phyloP scores from a whole-genome alignment of 2,797 vertebrate genomes.

The Eulemur rubriventer region DNA sequence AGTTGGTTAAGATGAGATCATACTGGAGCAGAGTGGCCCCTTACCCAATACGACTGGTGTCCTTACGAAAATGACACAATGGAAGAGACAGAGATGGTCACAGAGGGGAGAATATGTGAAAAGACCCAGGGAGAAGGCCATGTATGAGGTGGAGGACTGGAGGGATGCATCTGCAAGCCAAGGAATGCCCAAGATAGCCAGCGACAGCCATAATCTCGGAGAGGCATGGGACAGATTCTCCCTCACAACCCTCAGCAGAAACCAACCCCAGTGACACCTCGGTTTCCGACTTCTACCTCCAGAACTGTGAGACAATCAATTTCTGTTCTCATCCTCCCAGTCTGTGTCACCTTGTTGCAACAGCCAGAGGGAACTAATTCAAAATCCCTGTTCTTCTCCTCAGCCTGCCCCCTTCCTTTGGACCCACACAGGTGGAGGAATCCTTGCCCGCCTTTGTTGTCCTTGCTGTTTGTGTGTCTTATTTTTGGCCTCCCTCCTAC shows the following conservation, averaged over 20 bases:
- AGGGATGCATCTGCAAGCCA: not conserved
- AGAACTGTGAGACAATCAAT: not conserved
- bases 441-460: not conserved
- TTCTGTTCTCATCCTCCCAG: not conserved
- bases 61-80: not conserved
- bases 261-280: not conserved
- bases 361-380: not conserved
- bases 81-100: not conserved
- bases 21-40: not conserved
- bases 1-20: not conserved
- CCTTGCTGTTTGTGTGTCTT: not conserved
- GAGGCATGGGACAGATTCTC: not conserved
- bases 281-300: not conserved
- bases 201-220: not conserved
- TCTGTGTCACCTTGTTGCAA: not conserved
- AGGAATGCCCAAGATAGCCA: not conserved
- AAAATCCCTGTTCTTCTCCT: not conserved
- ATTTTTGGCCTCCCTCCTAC: not conserved
- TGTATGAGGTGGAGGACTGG: no score
- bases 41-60: not conserved
- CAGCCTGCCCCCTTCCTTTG: not conserved
- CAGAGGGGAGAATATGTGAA: not conserved
- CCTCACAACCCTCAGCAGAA: not conserved
- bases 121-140: not conserved
- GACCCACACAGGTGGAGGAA: no score